Evolutionary conservation across 2,797 vertebrate genomes (phyloP).

Genomic region (Chromis chromis): DNA sequence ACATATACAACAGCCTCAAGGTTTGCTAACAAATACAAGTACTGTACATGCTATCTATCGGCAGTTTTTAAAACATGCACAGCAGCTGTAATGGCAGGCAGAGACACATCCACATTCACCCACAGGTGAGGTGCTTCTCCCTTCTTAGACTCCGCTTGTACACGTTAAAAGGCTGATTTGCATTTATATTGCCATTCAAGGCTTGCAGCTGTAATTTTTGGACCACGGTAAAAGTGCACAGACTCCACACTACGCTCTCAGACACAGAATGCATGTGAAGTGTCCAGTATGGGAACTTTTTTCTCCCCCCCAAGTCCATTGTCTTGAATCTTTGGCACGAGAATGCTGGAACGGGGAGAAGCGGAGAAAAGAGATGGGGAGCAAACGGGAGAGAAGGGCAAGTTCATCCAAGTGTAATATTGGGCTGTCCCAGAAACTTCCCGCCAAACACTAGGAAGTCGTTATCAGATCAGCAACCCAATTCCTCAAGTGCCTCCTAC

Average conservation of each 20-base stretch:
- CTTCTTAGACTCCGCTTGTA: slow-evolving; percentile 66
- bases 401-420: slow-evolving; percentile 77
- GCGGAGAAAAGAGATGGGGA: slow-evolving; percentile 23
- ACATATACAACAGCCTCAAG: slow-evolving; percentile 35
- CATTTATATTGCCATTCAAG: slow-evolving; percentile 84
- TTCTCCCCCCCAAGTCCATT: slow-evolving; percentile 5
- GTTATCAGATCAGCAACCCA: slow-evolving; percentile 81
- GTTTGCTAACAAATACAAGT: slow-evolving; percentile 50
- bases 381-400: slow-evolving; percentile 26
- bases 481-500: slow-evolving; percentile 79
- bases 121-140: slow-evolving; percentile 70
- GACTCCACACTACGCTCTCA: slow-evolving; percentile 17
- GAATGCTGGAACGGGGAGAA: slow-evolving; percentile 17
- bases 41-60: slow-evolving; percentile 37
- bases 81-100: slow-evolving; percentile 43
- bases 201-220: slow-evolving; percentile 74
- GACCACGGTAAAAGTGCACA: slow-evolving; percentile 57
- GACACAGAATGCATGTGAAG: slow-evolving; percentile 30
- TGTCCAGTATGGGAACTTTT: slow-evolving; percentile 28
- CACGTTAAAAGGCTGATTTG: slow-evolving; percentile 82
- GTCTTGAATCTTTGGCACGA: slow-evolving; percentile 37
- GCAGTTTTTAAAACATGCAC: slow-evolving; percentile 47
- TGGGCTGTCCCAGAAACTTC: slow-evolving; percentile 77
- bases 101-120: slow-evolving; percentile 60
- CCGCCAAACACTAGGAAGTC: slow-evolving; percentile 67